Conservation (phyloP, 2,797 vertebrate species). For the Ataeniobius toweri region DNA sequence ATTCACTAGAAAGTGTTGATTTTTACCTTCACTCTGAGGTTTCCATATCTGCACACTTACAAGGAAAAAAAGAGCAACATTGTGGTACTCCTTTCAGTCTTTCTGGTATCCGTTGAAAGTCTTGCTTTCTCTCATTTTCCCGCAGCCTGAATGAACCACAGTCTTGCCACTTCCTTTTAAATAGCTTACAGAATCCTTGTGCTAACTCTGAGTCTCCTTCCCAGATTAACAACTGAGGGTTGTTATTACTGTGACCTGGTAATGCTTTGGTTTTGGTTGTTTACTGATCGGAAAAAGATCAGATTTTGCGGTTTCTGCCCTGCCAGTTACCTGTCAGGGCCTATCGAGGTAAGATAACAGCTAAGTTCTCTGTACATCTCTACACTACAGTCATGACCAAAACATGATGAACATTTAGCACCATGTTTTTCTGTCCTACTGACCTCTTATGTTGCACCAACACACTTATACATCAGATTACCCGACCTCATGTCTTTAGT, state of each 20-base stretch:
- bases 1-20: neutral
- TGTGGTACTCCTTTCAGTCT: neutral
- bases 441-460: constrained; percentile 10
- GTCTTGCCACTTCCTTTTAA: neutral
- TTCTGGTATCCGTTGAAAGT: neutral
- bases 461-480: constrained; percentile 23
- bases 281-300: neutral
- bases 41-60: neutral
- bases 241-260: neutral
- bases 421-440: neutral
- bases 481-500: constrained; percentile 17
- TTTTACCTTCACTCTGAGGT: neutral
- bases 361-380: neutral
- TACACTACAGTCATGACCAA: neutral
- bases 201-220: neutral
- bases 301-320: neutral
- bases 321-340: neutral
- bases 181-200: neutral
- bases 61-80: neutral
- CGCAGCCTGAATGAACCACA: neutral
- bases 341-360: neutral
- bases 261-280: neutral
- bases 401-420: neutral
- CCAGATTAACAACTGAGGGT: neutral
- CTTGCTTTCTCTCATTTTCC: neutral